Evolutionary conservation across 2,113 vertebrate species (phyloP), one percentile per base, ranked within the genome.

Genomic region (Shinisaurus crocodilurus): DNA sequence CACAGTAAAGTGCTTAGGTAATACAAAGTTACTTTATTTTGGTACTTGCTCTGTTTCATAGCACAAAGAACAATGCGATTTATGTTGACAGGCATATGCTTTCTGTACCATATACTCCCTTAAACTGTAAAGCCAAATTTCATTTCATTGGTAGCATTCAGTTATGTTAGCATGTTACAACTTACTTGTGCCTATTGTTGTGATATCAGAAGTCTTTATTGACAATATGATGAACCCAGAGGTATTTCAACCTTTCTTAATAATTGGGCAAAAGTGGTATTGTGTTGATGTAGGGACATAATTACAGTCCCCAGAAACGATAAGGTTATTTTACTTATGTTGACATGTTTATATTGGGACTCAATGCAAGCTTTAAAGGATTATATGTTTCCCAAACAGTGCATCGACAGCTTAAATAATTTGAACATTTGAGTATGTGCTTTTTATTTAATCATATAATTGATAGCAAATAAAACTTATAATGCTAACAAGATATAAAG

Each of bases 1-100:
- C 87, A 98, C 97, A 20, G 99, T 99, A 96, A 99, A 99, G 94
- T 99, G 99, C 95, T 97, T 99, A 98, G 98, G 99, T 99, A 98
- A 81, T 83, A 77, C 15, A 86, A 90, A 27, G 77, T 1, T 23
- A 67, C 77, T 88, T 25, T 3, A 37, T 90, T 82, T 91, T 92
- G 86, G 79, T 43, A 54, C 29, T 74, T 75, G 40, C 37, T 70
- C n/a, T 89, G 45, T 88, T 37, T 91, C 70, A 74, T 88, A 86
- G 20, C 40, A 77, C 87, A 91, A 91, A 32, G 0, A 81, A 60
- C 77, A 50, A 10, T 3, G 15, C 86, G 45, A 76, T 50, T 10
- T 94, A 0, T 82, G 0, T 70, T 60, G 0, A 57, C 16, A 67
- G 15, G 72, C 80, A 1, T 16, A 89, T 89, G 86, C 69, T 18